Conservation (phyloP, 2,113 vertebrate species). For the Oncorhynchus masou region DNA sequence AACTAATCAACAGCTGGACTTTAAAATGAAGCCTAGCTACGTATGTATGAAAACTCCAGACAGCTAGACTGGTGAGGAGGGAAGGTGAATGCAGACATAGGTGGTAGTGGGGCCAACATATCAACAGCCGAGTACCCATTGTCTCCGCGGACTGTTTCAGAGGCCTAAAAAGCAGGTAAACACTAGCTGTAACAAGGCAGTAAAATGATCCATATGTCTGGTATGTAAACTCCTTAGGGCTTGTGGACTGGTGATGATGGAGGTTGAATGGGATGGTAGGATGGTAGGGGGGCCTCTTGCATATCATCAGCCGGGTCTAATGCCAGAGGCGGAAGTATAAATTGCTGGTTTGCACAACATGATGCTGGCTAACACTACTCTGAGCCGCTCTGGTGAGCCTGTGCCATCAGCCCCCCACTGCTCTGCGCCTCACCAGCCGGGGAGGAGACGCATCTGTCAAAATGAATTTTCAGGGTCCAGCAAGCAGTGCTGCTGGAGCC, state of each 20-base stretch:
- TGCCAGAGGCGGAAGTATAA: constrained; percentile 54
- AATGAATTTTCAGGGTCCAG: constrained; percentile 73
- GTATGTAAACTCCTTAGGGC: neutral
- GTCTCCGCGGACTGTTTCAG: too few species aligned
- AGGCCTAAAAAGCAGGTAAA: too few species aligned
- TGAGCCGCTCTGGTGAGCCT: constrained; percentile 39
- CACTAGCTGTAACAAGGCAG: neutral
- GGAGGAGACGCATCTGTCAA: constrained; percentile 66
- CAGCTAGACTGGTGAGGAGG: too few species aligned
- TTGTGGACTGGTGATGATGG: neutral
- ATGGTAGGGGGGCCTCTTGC: constrained; percentile 23
- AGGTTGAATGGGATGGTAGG: constrained; percentile 14
- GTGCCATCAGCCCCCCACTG: constrained; percentile 56
- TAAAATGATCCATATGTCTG: neutral
- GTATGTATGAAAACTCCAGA: too few species aligned
- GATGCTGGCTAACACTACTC: constrained; percentile 42
- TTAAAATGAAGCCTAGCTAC: too few species aligned
- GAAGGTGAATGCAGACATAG: too few species aligned
- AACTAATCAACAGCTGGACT: too few species aligned
- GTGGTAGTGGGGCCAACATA: too few species aligned
- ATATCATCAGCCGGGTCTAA: constrained; percentile 57
- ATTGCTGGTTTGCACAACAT: constrained; percentile 65
- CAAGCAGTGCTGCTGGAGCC: constrained; percentile 52
- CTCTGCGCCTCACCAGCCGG: constrained; percentile 34
- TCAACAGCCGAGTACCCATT: too few species aligned